phyloP scores from a whole-genome alignment of 2,113 vertebrate genomes.

The Chamaetylas fuelleborni region DNA sequence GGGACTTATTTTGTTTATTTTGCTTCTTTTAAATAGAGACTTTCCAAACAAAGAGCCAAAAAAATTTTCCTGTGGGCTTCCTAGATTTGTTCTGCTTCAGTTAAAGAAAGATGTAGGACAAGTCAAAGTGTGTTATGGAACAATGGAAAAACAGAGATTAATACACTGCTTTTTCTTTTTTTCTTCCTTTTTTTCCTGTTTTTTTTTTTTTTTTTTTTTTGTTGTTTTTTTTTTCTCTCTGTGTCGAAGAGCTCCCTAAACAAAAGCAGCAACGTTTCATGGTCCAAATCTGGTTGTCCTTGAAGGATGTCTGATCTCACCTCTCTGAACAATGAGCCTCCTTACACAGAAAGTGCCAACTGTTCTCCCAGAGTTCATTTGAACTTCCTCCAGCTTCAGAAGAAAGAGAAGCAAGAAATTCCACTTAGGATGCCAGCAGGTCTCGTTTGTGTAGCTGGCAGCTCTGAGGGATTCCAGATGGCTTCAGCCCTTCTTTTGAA shows the following conservation, averaged over 20 bases:
- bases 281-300: neutral
- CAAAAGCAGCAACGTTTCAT: neutral
- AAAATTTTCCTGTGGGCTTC: slow-evolving; percentile 22
- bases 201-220: too few relatives aligned
- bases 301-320: slow-evolving; percentile 22
- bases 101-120: slow-evolving; percentile 53
- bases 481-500: slow-evolving; percentile 73
- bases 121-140: slow-evolving; percentile 28
- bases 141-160: slow-evolving; percentile 14
- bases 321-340: slow-evolving; percentile 32
- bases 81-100: slow-evolving; percentile 55
- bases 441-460: slow-evolving; percentile 62
- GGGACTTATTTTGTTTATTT: slow-evolving; percentile 29
- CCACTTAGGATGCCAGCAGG: slow-evolving; percentile 65
- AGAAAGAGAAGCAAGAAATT: slow-evolving; percentile 70
- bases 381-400: slow-evolving; percentile 65
- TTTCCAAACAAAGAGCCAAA: slow-evolving; percentile 47
- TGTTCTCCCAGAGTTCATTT: slow-evolving; percentile 46
- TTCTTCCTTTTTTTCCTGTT: too few relatives aligned
- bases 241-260: neutral
- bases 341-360: slow-evolving; percentile 49
- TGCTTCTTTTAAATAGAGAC: neutral
- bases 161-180: neutral
- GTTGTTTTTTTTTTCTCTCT: rapidly evolving
- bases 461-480: slow-evolving; percentile 73